Percentiles rank a stretch among this genome's conserved stretches.
Conservation (phyloP, 2,797 vertebrate species). For the Carcharodon carcharias region DNA sequence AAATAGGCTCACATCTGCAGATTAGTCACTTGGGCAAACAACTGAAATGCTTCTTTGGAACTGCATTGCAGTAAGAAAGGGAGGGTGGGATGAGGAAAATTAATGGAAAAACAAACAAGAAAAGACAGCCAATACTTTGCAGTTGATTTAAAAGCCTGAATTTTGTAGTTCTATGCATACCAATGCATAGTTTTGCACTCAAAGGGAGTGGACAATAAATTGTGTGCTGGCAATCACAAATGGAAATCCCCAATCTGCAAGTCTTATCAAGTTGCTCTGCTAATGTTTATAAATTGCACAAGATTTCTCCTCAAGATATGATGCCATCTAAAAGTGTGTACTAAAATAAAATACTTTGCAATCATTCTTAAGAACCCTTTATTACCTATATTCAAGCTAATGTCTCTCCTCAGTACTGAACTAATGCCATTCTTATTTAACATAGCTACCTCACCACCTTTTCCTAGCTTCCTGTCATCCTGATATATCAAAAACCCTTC, state of each 20-base stretch:
- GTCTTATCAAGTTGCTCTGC: background rate
- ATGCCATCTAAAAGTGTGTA: background rate
- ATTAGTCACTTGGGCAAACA: background rate
- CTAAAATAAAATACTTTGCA: background rate
- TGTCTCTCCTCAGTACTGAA: too few relatives aligned
- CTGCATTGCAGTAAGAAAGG: background rate
- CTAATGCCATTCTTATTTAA: too few relatives aligned
- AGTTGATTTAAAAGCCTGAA: background rate
- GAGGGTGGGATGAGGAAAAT: background rate
- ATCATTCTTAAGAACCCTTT: background rate
- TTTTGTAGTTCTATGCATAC: background rate
- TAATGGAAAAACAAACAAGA: background rate
- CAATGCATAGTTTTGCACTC: background rate
- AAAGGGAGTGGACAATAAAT: background rate
- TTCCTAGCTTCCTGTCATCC: too few relatives aligned
- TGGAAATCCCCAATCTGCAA: background rate
- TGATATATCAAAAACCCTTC: too few relatives aligned
- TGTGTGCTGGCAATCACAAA: background rate
- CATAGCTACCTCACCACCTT: too few relatives aligned
- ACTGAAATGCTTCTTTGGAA: background rate
- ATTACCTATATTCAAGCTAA: background rate
- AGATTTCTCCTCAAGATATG: background rate
- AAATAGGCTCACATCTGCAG: background rate
- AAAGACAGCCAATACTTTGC: background rate
- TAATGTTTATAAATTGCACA: background rate